Evolutionary conservation across 2,888 invertebrate genomes (phyloP).

Genomic region (Lypha dubia): DNA sequence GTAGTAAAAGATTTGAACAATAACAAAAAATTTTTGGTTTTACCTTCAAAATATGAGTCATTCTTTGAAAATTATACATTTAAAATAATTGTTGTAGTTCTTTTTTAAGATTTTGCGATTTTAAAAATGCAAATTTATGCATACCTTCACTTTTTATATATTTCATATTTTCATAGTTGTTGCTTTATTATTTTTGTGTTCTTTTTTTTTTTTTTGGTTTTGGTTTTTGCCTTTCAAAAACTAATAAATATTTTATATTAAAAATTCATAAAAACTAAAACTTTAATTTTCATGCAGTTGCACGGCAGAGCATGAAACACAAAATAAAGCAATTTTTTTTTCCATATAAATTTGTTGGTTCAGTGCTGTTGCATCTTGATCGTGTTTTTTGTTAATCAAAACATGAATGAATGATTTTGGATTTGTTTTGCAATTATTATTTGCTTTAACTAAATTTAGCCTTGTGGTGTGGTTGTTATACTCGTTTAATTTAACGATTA

Average conservation of each 20-base stretch:
- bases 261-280: conserved; percentile 51
- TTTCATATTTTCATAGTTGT: conserved; percentile 32
- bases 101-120: conserved; percentile 45
- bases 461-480: conserved; percentile 50
- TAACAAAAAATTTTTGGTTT: conserved; percentile 1
- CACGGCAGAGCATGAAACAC: neutral
- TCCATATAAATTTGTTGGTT: conserved; percentile 27
- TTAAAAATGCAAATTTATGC: conserved; percentile 63
- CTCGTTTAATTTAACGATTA: conserved; percentile 20
- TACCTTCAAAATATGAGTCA: conserved; percentile 39
- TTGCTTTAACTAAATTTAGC: conserved; percentile 37
- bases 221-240: conserved; percentile 62
- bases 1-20: neutral
- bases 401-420: conserved; percentile 38
- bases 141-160: conserved; percentile 61
- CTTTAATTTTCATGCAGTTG: conserved; percentile 48
- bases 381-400: conserved; percentile 59
- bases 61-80: neutral
- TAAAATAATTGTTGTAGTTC: neutral
- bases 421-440: conserved; percentile 50
- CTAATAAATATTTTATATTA: conserved; percentile 55
- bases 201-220: too few species aligned
- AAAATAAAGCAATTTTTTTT: neutral
- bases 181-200: too few species aligned
- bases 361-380: conserved; percentile 61